Base-by-base conservation (phyloP, 2,888 invertebrate species). In the Dicyrtoma fusca region DNA sequence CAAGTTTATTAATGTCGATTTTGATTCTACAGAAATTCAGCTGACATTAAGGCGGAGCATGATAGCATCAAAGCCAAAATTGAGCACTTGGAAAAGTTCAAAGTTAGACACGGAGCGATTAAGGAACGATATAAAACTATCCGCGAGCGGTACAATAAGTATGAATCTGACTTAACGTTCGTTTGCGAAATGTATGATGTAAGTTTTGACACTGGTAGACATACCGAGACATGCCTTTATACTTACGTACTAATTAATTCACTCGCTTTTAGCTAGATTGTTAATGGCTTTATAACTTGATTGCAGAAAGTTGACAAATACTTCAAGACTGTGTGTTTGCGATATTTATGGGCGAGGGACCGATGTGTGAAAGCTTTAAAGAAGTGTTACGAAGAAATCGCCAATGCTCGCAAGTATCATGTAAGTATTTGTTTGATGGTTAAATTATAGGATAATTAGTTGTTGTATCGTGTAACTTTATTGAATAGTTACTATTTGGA, bases 371-470 rank as follows among this genome's bases (percentile, higher is more conserved):
- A 26, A 8, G 61, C 65, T 2, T 26, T 74, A 2, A 45, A n/a
- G 8, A 17, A 66, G 17, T 74, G 74, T 34, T 74, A 59, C 21
- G 59, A 55, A 14, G 51, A 25, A 10, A 57, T 74, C 1, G 62
- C 65, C 5, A 42, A 45, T 11, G 25, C 74, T 13, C 13, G 74
- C 19, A 59, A 61, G 17, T 74, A 74, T 59, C 45, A 68, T 10
- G 74, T 74, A 45, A 66, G 66, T 57, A 49, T 49, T 6, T 11
- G 49, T 49, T 4, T 49, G 49, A 17, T 53, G 23, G 10, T 57
- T 5, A 23, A 23, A 57, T 57, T 21, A 13, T 21, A n/a, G 21
- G 19, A 21, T 64, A 6, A 19, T 21, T 8, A 55, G 21, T 55
- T 55, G 19, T 19, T 21, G 26, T 49, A 6, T 64, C 44, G 55